These are phyloP conservation scores for Drosophila gunungcola DNA, from an alignment of 1,140 invertebrate genomes.

Conservation along the genomic window DNA sequence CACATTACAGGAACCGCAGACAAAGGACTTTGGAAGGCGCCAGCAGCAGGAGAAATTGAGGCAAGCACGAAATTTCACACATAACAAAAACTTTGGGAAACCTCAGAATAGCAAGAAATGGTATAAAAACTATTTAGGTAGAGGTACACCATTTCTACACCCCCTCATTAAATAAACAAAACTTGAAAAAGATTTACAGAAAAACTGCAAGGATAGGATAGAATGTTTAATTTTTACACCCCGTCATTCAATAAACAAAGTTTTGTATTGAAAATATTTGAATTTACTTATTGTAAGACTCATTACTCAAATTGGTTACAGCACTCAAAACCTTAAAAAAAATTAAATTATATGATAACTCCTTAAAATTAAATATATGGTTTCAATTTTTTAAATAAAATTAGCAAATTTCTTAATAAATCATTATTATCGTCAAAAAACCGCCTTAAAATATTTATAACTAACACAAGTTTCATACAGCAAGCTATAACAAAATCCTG, in stretches of 20 bases:
- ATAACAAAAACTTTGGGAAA: conserved; percentile 36
- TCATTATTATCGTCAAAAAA: background rate
- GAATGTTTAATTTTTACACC: too few species aligned
- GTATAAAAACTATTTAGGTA: conserved; percentile 19
- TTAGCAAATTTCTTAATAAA: too few species aligned
- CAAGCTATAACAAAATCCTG: conserved; percentile 1
- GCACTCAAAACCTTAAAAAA: too few species aligned
- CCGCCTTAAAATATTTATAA: background rate
- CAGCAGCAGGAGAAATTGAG: conserved; percentile 25
- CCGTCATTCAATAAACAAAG: too few species aligned
- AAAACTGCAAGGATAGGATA: too few species aligned
- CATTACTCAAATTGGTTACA: too few species aligned
- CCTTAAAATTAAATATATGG: too few species aligned
- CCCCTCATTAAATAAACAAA: background rate
- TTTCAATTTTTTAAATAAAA: too few species aligned
- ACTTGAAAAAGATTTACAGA: too few species aligned
- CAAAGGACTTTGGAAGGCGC: conserved; percentile 33
- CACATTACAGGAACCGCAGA: conserved; percentile 33
- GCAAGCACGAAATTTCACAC: conserved; percentile 31
- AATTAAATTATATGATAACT: too few species aligned
- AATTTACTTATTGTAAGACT: too few species aligned
- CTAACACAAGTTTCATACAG: background rate
- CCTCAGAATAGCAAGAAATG: conserved; percentile 12
- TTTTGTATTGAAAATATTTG: too few species aligned
- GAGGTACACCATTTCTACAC: conserved; percentile 2